phyloP scores from a whole-genome alignment of 2,113 vertebrate species.

The Cacatua alba region DNA sequence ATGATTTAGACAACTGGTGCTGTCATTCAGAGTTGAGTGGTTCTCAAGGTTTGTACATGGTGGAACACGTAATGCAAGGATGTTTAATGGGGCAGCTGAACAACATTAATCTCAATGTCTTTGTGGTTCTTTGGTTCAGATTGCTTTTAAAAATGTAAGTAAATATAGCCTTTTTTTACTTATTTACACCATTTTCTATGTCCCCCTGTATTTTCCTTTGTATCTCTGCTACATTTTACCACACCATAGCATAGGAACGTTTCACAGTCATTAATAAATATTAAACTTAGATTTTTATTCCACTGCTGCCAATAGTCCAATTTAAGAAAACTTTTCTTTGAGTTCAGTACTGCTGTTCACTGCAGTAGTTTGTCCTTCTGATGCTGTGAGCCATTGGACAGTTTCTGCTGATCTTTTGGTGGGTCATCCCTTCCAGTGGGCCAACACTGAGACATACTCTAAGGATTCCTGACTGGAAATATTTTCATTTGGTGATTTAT shows the following conservation, averaged over 20 bases:
- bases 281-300: background rate
- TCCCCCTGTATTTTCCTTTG: background rate
- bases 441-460: background rate
- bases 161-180: background rate
- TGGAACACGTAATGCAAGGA: background rate
- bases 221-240: background rate
- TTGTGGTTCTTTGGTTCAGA: background rate
- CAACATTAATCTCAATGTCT: background rate
- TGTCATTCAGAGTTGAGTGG: background rate
- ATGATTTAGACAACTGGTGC: background rate
- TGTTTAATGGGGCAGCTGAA: background rate
- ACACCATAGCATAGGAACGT: fast-evolving
- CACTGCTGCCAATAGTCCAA: background rate
- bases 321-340: background rate
- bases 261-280: background rate
- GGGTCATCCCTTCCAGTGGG: background rate
- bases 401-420: background rate
- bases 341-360: background rate
- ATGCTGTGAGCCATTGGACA: background rate
- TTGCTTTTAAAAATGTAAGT: background rate
- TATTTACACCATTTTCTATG: background rate
- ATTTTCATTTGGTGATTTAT: background rate
- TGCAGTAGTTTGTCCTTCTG: background rate
- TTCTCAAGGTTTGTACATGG: background rate
- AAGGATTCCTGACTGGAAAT: background rate